phyloP scores from a whole-genome alignment of 1,140 invertebrate genomes.

The Apis florea region DNA sequence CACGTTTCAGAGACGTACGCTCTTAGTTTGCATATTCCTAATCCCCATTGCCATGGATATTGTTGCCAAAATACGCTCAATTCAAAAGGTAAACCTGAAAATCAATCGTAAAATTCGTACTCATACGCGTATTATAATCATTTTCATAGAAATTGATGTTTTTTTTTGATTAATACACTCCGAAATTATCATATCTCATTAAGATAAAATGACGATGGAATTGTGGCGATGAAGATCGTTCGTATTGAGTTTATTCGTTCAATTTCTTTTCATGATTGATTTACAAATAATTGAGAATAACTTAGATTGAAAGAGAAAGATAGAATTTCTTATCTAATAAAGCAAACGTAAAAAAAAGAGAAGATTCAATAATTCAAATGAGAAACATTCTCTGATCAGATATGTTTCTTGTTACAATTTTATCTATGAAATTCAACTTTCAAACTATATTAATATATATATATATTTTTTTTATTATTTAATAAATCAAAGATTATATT shows the following conservation, averaged over 20 bases:
- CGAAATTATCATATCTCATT: not conserved
- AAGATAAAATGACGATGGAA: not conserved
- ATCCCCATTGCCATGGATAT: slow-evolving; percentile 92
- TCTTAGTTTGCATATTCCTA: slow-evolving; percentile 89
- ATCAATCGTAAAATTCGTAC: slow-evolving; percentile 7
- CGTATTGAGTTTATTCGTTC: slow-evolving; percentile 1
- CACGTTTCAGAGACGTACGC: slow-evolving; percentile 82
- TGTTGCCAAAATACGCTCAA: slow-evolving; percentile 93
- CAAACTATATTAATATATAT: not conserved
- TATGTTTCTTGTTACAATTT: no score
- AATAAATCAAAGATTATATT: not conserved
- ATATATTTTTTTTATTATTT: no score
- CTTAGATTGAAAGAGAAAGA: not conserved
- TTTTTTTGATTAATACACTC: not conserved
- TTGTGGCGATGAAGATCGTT: not conserved
- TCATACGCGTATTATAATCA: not conserved
- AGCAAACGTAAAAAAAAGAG: not conserved
- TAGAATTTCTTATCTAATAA: not conserved
- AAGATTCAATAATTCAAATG: not conserved
- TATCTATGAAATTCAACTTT: not conserved
- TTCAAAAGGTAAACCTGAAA: slow-evolving; percentile 92
- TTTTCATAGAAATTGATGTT: not conserved
- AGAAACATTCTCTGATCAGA: no score
- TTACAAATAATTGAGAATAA: not conserved
- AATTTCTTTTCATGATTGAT: not conserved